phyloP scores from a whole-genome alignment of 1,140 invertebrate species.

The Augochlora pura region DNA sequence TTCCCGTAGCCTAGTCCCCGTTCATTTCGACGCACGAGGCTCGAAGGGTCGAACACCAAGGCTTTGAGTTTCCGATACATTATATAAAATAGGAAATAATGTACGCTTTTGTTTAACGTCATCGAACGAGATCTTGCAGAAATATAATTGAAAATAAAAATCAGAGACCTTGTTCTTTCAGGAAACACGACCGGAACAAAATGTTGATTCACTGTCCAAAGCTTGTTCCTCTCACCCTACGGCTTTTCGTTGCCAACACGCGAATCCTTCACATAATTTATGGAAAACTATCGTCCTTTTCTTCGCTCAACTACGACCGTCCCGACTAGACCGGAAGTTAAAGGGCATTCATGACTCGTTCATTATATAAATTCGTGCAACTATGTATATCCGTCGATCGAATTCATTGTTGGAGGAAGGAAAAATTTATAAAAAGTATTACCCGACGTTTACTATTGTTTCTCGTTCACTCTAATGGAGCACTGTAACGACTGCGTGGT shows the following conservation, averaged over 20 bases:
- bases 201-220: neutral
- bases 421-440: neutral
- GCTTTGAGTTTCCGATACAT: conserved; percentile 45
- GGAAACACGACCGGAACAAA: neutral
- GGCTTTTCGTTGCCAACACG: too few relatives aligned
- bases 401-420: conserved; percentile 1
- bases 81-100: conserved; percentile 48
- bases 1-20: neutral
- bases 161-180: conserved; percentile 16
- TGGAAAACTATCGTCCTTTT: too few relatives aligned
- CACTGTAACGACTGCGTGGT: conserved; percentile 31
- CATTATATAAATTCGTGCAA: conserved; percentile 16
- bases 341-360: conserved; percentile 52
- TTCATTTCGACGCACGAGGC: neutral
- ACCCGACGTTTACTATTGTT: conserved; percentile 28
- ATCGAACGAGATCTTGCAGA: conserved; percentile 48
- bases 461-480: conserved; percentile 46
- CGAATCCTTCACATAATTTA: too few relatives aligned
- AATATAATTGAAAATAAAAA: conserved; percentile 49
- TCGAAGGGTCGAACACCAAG: conserved; percentile 35
- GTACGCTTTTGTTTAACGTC: conserved; percentile 52
- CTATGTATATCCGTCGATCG: conserved; percentile 45
- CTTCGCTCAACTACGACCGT: conserved; percentile 14
- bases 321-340: conserved; percentile 47
- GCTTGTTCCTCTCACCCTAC: too few relatives aligned